Percentiles rank a stretch among this genome's conserved stretches.
Evolutionary conservation across 2,113 vertebrate species (phyloP).

Genomic region (Nothocercus julius): DNA sequence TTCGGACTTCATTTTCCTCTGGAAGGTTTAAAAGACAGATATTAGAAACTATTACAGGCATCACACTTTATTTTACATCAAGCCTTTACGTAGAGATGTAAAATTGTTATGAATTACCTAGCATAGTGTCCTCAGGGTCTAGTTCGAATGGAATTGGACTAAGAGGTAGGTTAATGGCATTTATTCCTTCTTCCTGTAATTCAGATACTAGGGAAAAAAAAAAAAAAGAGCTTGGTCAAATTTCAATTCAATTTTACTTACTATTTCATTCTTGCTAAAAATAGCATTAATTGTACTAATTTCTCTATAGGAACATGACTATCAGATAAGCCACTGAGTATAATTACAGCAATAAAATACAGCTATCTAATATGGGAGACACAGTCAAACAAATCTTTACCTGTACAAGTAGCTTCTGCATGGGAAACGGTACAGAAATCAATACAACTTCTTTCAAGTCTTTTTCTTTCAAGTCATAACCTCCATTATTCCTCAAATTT

Average conservation of each 20-base stretch:
- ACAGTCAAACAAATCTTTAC: constrained; percentile 11
- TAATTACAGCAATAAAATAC: constrained; percentile 35
- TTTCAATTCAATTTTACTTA: not conserved
- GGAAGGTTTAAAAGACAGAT: constrained; percentile 52
- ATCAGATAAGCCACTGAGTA: constrained; percentile 12
- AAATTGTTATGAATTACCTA: constrained; percentile 82
- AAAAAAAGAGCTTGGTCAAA: constrained; percentile 53
- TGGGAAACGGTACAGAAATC: not conserved
- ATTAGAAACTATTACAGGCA: constrained; percentile 36
- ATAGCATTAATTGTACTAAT: constrained; percentile 51
- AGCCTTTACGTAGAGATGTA: constrained; percentile 19
- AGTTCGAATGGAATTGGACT: constrained; percentile 96
- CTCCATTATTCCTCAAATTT: not conserved
- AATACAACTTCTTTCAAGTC: not conserved
- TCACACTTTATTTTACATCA: constrained; percentile 28
- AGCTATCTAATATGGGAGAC: constrained; percentile 12
- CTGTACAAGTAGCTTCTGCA: not conserved
- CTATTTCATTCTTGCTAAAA: constrained; percentile 13
- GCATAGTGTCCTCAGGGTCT: constrained; percentile 98
- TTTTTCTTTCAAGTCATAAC: not conserved
- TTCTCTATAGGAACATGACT: constrained; percentile 8
- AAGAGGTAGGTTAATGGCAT: constrained; percentile 98
- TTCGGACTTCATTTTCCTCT: constrained; percentile 93
- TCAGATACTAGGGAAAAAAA: constrained; percentile 86
- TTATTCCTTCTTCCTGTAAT: constrained; percentile 98